Evolutionary conservation across 1,140 invertebrate genomes (phyloP), one percentile per base, ranked within the genome.

Genomic region (Hylaeus volcanicus): DNA sequence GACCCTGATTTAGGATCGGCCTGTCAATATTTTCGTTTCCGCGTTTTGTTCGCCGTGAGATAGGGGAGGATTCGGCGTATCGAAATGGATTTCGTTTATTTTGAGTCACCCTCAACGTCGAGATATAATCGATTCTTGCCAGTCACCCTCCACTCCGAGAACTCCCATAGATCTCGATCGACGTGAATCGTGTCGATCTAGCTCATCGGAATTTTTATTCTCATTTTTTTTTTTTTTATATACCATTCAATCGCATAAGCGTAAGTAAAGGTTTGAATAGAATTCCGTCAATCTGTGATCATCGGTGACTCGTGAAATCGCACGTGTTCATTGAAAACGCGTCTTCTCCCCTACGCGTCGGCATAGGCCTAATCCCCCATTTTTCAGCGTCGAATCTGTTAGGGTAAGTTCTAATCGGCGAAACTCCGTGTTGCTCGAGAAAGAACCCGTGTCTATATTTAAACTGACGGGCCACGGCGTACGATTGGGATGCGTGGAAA

Each of bases 401-500:
- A 74, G 53, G 56, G 80, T 58, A 74, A 48, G 55, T 60, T 79
- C 63, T 73, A 73, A 82, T 82, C 81, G 76, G 69, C 69, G 63
- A 63, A 66, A 74, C 56, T 26, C 55, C 41, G 61, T 61, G 26
- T 41, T 2, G 15, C 69, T 15, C 53, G 71, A 64, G 68, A 68
- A 81, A 88, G 79, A 66, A 77, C 39, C 51, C 51, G 68, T 26
- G 26, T 56, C 82, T 88, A 88, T 88, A 86, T 88, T 88, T 88
- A 88, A 82, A 81, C 84, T 26, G 63, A 78, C 70, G 69, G 73
- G 79, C 70, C 63, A 80, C 61, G 64, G 71, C 39, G 66, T 76
- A 72, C 66, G 77, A 88, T 88, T 85, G 86, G 78, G 78, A 87
- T 87, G 86, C 86, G 72, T 83, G 86, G 86, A 88, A 85, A 88